Evolutionary conservation across 2,113 vertebrate species (phyloP).

Genomic region (Mionectes macconnelli): DNA sequence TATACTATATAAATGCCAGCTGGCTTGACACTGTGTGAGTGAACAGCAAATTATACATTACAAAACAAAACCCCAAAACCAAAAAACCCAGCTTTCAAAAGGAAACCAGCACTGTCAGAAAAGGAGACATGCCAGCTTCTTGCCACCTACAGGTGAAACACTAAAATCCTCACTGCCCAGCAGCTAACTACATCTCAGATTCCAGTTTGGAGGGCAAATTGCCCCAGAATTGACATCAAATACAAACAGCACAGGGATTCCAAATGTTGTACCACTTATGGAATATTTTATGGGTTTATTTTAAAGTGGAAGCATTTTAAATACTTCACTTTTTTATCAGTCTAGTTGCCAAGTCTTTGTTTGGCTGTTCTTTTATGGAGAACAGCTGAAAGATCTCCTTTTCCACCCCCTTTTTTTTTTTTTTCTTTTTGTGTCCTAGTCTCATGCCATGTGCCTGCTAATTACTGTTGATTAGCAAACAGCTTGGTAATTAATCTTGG

Average conservation of each 20-base stretch:
- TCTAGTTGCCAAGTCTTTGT: not conserved
- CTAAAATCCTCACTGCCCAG: not conserved
- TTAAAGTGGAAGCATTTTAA: not conserved
- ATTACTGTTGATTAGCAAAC: conserved; percentile 9
- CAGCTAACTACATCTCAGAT: not conserved
- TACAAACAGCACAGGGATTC: not conserved
- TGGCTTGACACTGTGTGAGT: not conserved
- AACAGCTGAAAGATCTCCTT: not conserved
- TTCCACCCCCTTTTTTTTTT: no score
- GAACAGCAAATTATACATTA: not conserved
- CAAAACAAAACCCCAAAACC: accelerated
- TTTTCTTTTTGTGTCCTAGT: not conserved
- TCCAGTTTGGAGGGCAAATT: not conserved
- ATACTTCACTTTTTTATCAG: not conserved
- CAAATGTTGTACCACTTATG: not conserved
- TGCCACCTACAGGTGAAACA: not conserved
- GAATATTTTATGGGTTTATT: not conserved
- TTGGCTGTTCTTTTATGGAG: not conserved
- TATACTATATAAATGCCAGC: not conserved
- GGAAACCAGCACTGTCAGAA: not conserved
- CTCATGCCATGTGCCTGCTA: not conserved
- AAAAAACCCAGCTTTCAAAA: not conserved
- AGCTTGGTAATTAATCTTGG: not conserved
- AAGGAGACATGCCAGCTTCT: not conserved
- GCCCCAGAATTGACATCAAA: not conserved